phyloP scores from a whole-genome alignment of 2,888 invertebrate species.

The Altica lythri region DNA sequence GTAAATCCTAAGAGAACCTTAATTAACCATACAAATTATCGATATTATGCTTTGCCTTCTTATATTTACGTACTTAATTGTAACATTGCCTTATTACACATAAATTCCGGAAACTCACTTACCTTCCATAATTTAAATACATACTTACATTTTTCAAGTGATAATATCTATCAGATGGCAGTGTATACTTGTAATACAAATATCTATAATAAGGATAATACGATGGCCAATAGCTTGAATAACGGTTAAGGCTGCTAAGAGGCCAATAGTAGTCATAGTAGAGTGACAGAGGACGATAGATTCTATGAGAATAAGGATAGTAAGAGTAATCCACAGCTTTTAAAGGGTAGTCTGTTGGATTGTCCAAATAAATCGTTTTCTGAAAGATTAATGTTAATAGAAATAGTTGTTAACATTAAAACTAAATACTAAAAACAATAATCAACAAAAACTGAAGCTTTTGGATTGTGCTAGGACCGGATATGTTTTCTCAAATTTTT shows the following conservation, averaged over 20 bases:
- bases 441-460: background rate
- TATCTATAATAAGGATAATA: conserved; percentile 43
- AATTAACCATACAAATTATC: no score
- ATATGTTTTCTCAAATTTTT: no score
- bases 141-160: conserved; percentile 45
- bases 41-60: no score
- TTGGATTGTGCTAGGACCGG: no score
- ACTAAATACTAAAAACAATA: conserved; percentile 1
- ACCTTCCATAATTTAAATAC: no score
- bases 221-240: conserved; percentile 41
- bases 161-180: conserved; percentile 45
- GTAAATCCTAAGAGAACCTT: no score
- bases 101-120: no score
- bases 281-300: conserved; percentile 42
- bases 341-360: no score
- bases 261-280: conserved; percentile 47
- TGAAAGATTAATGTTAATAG: conserved; percentile 33
- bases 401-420: background rate
- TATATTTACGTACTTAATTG: no score
- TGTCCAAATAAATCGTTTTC: conserved; percentile 43
- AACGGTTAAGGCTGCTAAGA: conserved; percentile 42
- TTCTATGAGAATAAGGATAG: conserved; percentile 42
- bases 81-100: no score
- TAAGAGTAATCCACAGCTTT: conserved; percentile 38
- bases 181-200: conserved; percentile 43